Percentiles rank a stretch among this genome's conserved stretches.
These are phyloP conservation scores for Chroicocephalus ridibundus DNA, from an alignment of 2,113 vertebrate genomes.

Conservation along the genomic window DNA sequence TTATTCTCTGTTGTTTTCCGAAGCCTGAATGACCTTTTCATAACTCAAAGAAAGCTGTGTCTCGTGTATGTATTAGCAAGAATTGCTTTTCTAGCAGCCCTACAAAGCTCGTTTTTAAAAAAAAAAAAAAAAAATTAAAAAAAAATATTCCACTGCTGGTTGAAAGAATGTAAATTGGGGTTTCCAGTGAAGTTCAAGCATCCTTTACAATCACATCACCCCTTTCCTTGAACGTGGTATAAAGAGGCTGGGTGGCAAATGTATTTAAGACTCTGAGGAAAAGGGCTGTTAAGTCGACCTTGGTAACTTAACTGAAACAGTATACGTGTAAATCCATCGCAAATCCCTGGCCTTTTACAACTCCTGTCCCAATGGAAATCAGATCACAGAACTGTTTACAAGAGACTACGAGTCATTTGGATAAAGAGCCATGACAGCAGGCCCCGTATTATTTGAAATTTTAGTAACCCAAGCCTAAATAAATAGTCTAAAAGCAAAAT, in stretches of 20 bases:
- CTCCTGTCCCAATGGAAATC: conserved; percentile 86
- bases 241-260: conserved; percentile 77
- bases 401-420: conserved; percentile 84
- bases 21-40: neutral
- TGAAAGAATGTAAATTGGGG: conserved; percentile 78
- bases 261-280: conserved; percentile 77
- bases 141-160: conserved; percentile 60
- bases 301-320: conserved; percentile 89
- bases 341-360: conserved; percentile 87
- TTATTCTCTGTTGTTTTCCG: neutral
- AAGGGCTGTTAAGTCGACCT: conserved; percentile 83
- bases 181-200: conserved; percentile 54
- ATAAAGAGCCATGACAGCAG: conserved; percentile 84
- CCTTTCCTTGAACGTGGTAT: conserved; percentile 6
- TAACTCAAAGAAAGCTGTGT: neutral
- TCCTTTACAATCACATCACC: conserved; percentile 25
- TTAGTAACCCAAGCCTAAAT: conserved; percentile 82
- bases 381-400: conserved; percentile 91
- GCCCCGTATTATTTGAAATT: conserved; percentile 76
- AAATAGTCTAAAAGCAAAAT: conserved; percentile 81
- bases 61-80: neutral
- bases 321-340: conserved; percentile 96
- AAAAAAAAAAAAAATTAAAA: conserved; percentile 65
- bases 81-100: conserved; percentile 76
- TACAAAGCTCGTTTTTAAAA: conserved; percentile 70